Evolutionary conservation across 2,888 invertebrate genomes (phyloP).

Genomic region (Dyspetes luteomarginatus): DNA sequence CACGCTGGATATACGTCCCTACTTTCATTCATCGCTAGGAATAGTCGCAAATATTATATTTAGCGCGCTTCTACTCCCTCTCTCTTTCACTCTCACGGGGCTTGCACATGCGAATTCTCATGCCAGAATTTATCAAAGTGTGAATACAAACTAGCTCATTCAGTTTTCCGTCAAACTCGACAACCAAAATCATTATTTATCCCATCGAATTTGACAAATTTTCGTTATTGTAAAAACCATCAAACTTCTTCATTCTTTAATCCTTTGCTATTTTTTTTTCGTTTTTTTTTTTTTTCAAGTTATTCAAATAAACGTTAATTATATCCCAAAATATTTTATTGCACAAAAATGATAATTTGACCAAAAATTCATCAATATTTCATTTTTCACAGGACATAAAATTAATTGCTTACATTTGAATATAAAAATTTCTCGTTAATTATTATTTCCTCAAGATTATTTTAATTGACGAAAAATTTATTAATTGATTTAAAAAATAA

Average conservation of each 20-base stretch:
- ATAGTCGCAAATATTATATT: conserved; percentile 80
- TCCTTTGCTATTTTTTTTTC: background rate
- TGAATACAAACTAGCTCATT: conserved; percentile 69
- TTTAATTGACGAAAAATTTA: background rate
- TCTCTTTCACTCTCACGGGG: conserved; percentile 25
- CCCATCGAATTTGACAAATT: conserved; percentile 23
- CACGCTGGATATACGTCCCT: conserved; percentile 43
- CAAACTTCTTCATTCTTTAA: background rate
- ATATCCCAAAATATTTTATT: too few relatives aligned
- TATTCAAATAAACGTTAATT: too few relatives aligned
- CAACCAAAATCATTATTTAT: background rate
- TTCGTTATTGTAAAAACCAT: background rate
- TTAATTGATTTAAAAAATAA: background rate
- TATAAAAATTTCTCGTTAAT: too few relatives aligned
- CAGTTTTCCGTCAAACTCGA: conserved; percentile 61
- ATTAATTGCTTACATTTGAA: too few relatives aligned
- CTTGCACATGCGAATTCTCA: conserved; percentile 53
- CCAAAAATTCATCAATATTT: background rate
- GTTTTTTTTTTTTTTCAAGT: too few relatives aligned
- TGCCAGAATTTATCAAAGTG: conserved; percentile 66
- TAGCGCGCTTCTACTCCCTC: conserved; percentile 68
- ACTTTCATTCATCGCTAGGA: conserved; percentile 81
- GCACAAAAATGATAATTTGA: background rate
- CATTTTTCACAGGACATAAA: too few relatives aligned
- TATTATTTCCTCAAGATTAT: too few relatives aligned